phyloP scores from a whole-genome alignment of 2,113 vertebrate species.

The Zeus faber region DNA sequence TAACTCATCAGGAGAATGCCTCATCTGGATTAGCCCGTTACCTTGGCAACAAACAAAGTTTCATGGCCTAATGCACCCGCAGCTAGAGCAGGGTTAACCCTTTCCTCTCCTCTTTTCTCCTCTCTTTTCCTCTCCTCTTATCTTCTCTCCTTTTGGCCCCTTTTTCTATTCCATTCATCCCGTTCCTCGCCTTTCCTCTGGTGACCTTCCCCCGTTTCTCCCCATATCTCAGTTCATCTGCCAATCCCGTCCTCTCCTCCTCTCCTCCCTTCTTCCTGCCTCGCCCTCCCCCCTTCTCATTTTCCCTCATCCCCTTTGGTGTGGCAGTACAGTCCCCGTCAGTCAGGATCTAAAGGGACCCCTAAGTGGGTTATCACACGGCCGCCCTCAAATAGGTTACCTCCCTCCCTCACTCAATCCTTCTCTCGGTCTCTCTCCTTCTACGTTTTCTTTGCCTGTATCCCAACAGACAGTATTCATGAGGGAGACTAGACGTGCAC shows the following conservation, averaged over 20 bases:
- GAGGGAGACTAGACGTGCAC: too few species aligned
- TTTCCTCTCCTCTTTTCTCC: not conserved
- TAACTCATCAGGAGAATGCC: constrained; percentile 35
- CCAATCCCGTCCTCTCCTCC: not conserved
- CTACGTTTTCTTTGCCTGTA: not conserved
- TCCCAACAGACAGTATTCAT: constrained; percentile 5
- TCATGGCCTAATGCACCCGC: too few species aligned
- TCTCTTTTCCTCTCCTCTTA: not conserved
- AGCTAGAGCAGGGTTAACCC: too few species aligned
- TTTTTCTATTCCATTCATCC: not conserved
- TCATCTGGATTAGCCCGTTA: constrained; percentile 22
- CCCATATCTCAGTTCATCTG: not conserved
- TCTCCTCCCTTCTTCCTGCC: not conserved
- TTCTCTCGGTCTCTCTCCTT: not conserved
- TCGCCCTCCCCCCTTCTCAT: not conserved
- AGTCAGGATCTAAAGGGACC: constrained; percentile 11
- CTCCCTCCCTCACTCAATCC: not conserved
- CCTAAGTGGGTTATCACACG: constrained; percentile 24
- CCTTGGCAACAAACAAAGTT: not conserved
- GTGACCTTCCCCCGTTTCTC: not conserved
- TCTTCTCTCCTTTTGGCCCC: not conserved
- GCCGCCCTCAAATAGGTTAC: constrained; percentile 14
- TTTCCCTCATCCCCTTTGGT: not conserved
- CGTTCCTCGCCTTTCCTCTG: too few species aligned
- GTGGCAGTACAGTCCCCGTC: constrained; percentile 9